Evolutionary conservation across 2,888 invertebrate genomes (phyloP).

Genomic region (Acronicta leporina): DNA sequence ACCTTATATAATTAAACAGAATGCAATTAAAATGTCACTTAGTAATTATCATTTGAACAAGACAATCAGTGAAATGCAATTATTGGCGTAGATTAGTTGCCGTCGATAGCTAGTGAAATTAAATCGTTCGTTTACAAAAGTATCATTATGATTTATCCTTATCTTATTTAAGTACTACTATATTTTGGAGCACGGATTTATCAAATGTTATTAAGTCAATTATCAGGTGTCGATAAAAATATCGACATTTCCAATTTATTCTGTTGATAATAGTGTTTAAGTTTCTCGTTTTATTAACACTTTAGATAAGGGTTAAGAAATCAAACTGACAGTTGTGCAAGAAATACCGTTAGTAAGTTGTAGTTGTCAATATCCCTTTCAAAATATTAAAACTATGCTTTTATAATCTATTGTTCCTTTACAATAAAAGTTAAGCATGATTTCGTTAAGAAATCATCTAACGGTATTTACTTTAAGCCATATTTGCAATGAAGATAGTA

Average conservation of each 20-base stretch:
- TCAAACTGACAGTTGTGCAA: conserved; percentile 35
- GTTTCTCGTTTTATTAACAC: conserved; percentile 41
- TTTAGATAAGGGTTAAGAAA: conserved; percentile 49
- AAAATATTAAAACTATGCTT: conserved; percentile 9
- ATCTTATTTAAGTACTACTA: conserved; percentile 45
- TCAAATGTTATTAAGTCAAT: conserved; percentile 56
- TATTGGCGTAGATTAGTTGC: conserved; percentile 58
- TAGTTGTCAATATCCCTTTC: conserved; percentile 30
- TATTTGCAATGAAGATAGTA: conserved; percentile 68
- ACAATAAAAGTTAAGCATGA: conserved; percentile 5
- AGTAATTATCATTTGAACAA: conserved; percentile 63
- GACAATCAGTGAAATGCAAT: conserved; percentile 66
- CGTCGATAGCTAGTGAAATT: conserved; percentile 53
- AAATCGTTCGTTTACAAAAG: conserved; percentile 48
- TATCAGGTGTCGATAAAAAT: conserved; percentile 53
- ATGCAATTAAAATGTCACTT: conserved; percentile 65
- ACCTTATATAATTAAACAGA: conserved; percentile 47
- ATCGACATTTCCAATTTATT: conserved; percentile 51
- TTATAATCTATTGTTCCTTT: conserved; percentile 5
- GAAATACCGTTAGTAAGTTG: conserved; percentile 12
- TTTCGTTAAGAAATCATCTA: conserved; percentile 13
- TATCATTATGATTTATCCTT: conserved; percentile 49
- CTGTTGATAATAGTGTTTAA: conserved; percentile 45
- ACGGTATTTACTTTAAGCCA: conserved; percentile 28
- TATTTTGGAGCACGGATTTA: conserved; percentile 52